Conservation (phyloP, 2,113 vertebrate genomes). For the Lepus europaeus region DNA sequence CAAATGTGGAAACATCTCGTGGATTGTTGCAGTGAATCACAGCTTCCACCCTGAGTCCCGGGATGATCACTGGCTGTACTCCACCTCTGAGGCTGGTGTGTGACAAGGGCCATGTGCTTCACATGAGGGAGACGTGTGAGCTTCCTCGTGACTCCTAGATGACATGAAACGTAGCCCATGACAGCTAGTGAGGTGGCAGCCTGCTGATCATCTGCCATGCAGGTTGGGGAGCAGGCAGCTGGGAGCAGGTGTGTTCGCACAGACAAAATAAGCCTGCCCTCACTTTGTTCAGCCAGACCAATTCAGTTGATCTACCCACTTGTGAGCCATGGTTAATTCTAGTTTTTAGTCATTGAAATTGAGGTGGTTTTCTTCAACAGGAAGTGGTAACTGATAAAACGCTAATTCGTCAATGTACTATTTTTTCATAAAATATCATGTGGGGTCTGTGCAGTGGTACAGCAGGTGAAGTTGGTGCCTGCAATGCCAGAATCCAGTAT, state of each 20-base stretch:
- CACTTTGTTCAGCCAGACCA: too few species aligned
- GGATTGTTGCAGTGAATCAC: too few species aligned
- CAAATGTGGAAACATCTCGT: accelerated
- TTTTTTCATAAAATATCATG: neutral
- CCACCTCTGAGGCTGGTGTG: too few species aligned
- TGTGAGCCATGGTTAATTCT: neutral
- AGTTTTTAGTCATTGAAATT: neutral
- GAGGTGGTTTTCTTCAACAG: neutral
- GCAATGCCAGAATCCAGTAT: too few species aligned
- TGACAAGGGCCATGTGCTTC: neutral
- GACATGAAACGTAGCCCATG: accelerated
- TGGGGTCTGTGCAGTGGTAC: too few species aligned
- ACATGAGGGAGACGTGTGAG: too few species aligned
- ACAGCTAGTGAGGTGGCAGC: accelerated
- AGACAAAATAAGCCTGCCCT: accelerated
- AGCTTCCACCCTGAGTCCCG: too few species aligned
- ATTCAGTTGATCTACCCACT: too few species aligned
- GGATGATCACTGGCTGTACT: accelerated
- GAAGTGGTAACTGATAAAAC: neutral
- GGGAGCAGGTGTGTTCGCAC: accelerated
- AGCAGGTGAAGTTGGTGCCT: too few species aligned
- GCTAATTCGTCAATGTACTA: neutral
- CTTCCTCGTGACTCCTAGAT: too few species aligned
- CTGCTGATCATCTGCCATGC: accelerated
- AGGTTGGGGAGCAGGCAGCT: too few species aligned